Conservation (phyloP, 1,140 invertebrate genomes). For the Brachionus asplanchnoidis region DNA sequence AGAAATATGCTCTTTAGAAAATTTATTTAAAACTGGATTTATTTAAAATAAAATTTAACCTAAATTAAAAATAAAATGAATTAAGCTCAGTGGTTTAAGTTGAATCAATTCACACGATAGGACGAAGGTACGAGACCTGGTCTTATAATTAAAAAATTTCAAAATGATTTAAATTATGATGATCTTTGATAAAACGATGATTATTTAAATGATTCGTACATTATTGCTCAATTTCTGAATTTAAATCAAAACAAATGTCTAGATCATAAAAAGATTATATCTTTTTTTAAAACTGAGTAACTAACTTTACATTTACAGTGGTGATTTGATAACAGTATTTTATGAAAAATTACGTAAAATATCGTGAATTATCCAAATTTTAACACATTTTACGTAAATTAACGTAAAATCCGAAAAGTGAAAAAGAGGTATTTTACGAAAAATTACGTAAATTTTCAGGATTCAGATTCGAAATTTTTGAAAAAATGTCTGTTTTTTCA, state of each 20-base stretch:
- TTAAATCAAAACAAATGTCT: background rate
- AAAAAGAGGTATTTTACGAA: too few relatives aligned
- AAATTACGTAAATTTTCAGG: too few relatives aligned
- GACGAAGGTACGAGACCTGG: background rate
- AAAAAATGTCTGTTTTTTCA: too few relatives aligned
- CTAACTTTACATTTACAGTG: too few relatives aligned
- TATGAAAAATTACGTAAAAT: too few relatives aligned
- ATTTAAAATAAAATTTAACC: background rate
- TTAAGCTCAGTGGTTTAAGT: background rate
- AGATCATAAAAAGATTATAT: background rate
- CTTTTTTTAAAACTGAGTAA: background rate
- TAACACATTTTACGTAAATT: too few relatives aligned
- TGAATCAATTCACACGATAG: background rate
- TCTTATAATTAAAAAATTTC: background rate
- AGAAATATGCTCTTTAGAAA: background rate
- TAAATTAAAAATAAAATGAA: background rate
- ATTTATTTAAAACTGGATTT: background rate
- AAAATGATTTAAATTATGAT: constrained; percentile 33
- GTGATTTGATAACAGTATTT: too few relatives aligned
- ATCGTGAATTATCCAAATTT: too few relatives aligned
- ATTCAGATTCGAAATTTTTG: too few relatives aligned
- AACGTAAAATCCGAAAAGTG: too few relatives aligned
- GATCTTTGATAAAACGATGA: background rate
- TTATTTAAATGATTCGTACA: constrained; percentile 20
- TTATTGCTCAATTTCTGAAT: constrained; percentile 41